phyloP scores from a whole-genome alignment of 2,797 vertebrate genomes.

The Australoheros facetus region DNA sequence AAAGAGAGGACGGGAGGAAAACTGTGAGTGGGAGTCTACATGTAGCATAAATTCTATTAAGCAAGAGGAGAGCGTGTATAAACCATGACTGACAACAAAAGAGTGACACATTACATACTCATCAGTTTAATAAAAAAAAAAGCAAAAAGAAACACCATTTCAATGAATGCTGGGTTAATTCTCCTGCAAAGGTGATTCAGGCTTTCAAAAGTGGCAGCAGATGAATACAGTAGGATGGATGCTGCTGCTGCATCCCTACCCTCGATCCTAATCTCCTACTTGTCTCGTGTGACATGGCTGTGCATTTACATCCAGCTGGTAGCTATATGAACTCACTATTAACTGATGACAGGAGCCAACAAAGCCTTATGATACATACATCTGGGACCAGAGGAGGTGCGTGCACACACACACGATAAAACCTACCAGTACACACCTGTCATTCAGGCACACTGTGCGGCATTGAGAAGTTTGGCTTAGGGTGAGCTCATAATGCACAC shows the following conservation, averaged over 20 bases:
- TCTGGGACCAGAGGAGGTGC: background rate
- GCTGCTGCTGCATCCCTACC: conserved; percentile 31
- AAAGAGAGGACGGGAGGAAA: background rate
- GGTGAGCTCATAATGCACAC: conserved; percentile 13
- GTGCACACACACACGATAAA: background rate
- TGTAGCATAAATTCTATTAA: conserved; percentile 16
- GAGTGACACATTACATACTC: conserved; percentile 43
- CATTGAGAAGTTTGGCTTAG: conserved; percentile 30
- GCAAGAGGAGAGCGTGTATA: conserved; percentile 20
- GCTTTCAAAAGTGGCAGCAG: conserved; percentile 26
- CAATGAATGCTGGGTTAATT: conserved; percentile 14
- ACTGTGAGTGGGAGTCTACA: background rate
- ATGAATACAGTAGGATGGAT: conserved; percentile 50
- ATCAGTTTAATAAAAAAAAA: conserved; percentile 2
- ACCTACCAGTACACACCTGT: conserved; percentile 22
- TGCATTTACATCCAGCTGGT: conserved; percentile 67
- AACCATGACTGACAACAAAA: conserved; percentile 15
- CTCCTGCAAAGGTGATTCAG: conserved; percentile 15
- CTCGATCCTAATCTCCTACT: conserved; percentile 68
- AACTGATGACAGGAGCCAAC: conserved; percentile 59
- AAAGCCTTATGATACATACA: conserved; percentile 51
- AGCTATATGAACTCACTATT: conserved; percentile 72
- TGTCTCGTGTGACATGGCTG: conserved; percentile 65
- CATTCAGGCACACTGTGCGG: conserved; percentile 23
- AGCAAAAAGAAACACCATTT: conserved; percentile 5